These are phyloP conservation scores for Cyaniris semiargus DNA, from an alignment of 2,888 invertebrate species.

Conservation along the genomic window DNA sequence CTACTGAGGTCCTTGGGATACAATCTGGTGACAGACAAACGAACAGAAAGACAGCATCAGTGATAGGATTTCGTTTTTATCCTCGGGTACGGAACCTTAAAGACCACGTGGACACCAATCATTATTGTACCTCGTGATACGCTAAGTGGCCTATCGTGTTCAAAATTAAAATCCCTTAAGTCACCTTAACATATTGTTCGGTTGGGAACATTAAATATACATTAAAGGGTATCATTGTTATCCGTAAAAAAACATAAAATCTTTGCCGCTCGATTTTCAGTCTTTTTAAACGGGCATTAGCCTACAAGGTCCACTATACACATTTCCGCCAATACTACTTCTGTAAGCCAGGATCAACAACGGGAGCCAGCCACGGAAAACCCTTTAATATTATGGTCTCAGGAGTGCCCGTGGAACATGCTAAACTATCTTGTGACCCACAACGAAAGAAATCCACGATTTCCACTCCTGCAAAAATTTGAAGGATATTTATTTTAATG, in stretches of 20 bases:
- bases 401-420: not conserved
- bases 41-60: too few relatives aligned
- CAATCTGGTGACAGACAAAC: too few relatives aligned
- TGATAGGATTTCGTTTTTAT: not conserved
- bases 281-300: not conserved
- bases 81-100: not conserved
- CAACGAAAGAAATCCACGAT: too few relatives aligned
- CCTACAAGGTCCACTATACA: not conserved
- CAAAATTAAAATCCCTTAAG: conserved; percentile 24
- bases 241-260: not conserved
- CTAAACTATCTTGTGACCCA: too few relatives aligned
- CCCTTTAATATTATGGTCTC: not conserved
- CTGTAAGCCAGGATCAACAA: not conserved
- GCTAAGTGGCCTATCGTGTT: conserved; percentile 79
- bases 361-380: too few relatives aligned
- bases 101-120: conserved; percentile 62
- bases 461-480: not conserved
- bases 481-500: not conserved
- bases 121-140: conserved; percentile 41
- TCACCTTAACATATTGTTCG: conserved; percentile 11
- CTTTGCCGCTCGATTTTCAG: not conserved
- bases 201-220: conserved; percentile 28
- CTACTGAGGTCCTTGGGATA: too few relatives aligned
- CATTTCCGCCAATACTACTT: not conserved
- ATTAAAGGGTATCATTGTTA: conserved; percentile 13